Conservation (phyloP, 2,797 vertebrate genomes). For the Erethizon dorsatum region DNA sequence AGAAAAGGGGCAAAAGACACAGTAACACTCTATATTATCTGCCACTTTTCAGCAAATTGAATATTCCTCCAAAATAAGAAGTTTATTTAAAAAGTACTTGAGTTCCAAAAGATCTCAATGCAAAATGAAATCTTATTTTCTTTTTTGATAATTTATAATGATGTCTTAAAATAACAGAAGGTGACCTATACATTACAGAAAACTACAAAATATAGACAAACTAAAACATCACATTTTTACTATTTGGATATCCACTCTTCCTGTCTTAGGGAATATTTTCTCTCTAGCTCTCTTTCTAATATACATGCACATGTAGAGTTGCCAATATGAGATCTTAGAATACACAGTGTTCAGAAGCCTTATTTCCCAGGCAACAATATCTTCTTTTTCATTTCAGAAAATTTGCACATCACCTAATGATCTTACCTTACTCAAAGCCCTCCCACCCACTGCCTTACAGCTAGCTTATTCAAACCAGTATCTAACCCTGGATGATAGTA, state of each 20-base stretch:
- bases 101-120: neutral
- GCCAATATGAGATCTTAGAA: neutral
- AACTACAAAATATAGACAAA: conserved; percentile 43
- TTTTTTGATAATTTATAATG: conserved; percentile 41
- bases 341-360: neutral
- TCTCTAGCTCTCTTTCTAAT: neutral
- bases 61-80: conserved; percentile 40
- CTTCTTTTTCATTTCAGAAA: conserved; percentile 35
- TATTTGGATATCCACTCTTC: neutral
- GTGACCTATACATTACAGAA: neutral
- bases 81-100: neutral
- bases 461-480: conserved; percentile 6
- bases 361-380: neutral
- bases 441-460: neutral
- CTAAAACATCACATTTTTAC: neutral
- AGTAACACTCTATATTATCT: neutral
- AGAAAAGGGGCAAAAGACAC: neutral
- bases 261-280: neutral
- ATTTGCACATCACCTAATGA: neutral
- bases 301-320: neutral
- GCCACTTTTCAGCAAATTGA: neutral
- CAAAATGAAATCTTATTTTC: conserved; percentile 54
- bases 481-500: neutral
- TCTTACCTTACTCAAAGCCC: neutral
- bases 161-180: conserved; percentile 61